Base-by-base conservation (phyloP, 2,888 invertebrate genomes). In the Molanna angustata region DNA sequence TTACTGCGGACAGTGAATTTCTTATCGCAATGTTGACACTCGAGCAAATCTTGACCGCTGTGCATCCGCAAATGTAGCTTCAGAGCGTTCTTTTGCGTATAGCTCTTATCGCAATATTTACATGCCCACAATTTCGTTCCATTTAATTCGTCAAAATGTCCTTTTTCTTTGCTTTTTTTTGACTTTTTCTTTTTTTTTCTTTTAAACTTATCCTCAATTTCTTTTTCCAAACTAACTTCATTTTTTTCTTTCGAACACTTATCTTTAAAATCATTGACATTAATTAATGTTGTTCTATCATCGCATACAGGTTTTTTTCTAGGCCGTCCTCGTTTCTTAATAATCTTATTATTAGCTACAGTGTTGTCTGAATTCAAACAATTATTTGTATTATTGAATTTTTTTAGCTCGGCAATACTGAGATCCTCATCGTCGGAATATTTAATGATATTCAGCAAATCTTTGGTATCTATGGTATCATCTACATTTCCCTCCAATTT, bases 1-100 rank as follows among this genome's bases (percentile, higher is more conserved):
- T 59, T 57, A 18, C 47, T 52, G 16, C 54, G 45, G 1, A 53
- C 47, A 4, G 54, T 48, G 32, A 57, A 57, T 18, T 55, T 53
- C 18, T 57, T 57, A 4, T 55, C 52, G 19, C 57, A 59, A 27
- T 27, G 47, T 4, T 20, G 18, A 21, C 59, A 59, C 2, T 31
- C 27, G 11, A 50, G 46, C 9, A 56, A 21, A 22, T 45, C 43
- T 45, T 51, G 40, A 6, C 55, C 57, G 2, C 51, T 55, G 37
- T 59, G 59, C 17, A 45, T 35, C 21, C 48, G 46, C 4, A 54
- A 41, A 33, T 58, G 58, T 16, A 49, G 13, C 19, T 49, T 58
- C 3, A 58, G n/a, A 2, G 51, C 56, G 16, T 52, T 51, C 18
- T 51, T 56, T 42, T 54, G 56, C 4, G 49, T 43, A 35, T 56